phyloP scores from a whole-genome alignment of 2,113 vertebrate genomes.

The Ellobius talpinus region DNA sequence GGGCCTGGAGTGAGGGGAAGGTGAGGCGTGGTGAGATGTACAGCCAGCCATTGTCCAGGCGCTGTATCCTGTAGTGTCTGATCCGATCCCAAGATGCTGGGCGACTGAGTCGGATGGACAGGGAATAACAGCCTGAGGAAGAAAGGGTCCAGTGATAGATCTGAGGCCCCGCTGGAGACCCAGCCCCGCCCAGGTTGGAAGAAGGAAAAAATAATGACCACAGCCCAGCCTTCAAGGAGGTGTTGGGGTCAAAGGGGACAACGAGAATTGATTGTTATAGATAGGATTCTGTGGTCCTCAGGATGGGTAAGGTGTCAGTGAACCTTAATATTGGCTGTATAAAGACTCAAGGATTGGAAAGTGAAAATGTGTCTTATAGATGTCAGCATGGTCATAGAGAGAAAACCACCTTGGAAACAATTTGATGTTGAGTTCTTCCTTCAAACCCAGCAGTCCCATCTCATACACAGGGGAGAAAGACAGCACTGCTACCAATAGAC shows the following conservation, averaged over 20 bases:
- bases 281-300: not conserved
- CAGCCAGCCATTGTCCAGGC: slow-evolving; percentile 90
- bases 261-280: not conserved
- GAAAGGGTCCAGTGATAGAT: not conserved
- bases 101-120: slow-evolving; percentile 86
- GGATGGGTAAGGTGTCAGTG: not conserved
- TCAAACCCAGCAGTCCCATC: not conserved
- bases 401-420: slow-evolving; percentile 7
- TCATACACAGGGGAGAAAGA: not conserved
- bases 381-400: not conserved
- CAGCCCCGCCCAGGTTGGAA: not conserved
- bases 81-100: slow-evolving; percentile 81
- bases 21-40: slow-evolving; percentile 90
- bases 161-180: not conserved
- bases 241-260: not conserved
- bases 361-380: not conserved
- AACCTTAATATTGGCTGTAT: not conserved
- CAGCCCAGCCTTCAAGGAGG: not conserved
- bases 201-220: not conserved
- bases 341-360: not conserved
- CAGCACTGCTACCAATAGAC: not conserved
- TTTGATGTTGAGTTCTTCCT: not conserved
- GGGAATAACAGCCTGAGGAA: slow-evolving; percentile 87
- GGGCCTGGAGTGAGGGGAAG: slow-evolving; percentile 89
- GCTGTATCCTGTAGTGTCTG: slow-evolving; percentile 91